Base-by-base conservation (phyloP, 2,888 invertebrate species). In the Phortica magna region DNA sequence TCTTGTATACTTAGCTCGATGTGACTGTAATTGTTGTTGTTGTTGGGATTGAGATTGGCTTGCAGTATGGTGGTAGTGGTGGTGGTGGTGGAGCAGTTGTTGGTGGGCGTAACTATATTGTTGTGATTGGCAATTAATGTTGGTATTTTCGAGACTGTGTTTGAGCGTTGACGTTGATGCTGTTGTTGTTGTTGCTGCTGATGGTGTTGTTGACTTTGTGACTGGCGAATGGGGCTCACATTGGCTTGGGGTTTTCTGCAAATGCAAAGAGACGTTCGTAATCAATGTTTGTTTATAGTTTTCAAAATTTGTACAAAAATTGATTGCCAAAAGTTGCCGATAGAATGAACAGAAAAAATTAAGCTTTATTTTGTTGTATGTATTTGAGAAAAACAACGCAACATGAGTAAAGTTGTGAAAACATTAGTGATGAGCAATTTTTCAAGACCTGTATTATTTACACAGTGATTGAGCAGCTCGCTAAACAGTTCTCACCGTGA, bases 171-270 rank as follows among this genome's bases (percentile, higher is more conserved):
- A 78, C 92, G 90, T 82, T 82, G 83, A 73, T 76, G 81, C 74
- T 78, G 81, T 19, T 77, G 78, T 39, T 83, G 84, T 19, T 83
- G 83, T 75, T 84, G 86, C 68, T 82, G 88, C 75, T 80, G 88
- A 77, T 80, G 84, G 77, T 81, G 88, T 80, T 74, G 78, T 71
- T 71, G 70, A 71, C 31, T 82, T 81, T 83, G 83, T 75, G 83
- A 80, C 81, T 91, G 91, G 80, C 90, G 89, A 84, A 91, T 90
- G 83, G 92, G 92, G 84, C 91, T 92, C 86, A 90, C 90, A 89
- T 90, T 91, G 92, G 94, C 93, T 88, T 91, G 91, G 88, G 91
- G 91, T 94, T 94, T 94, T 93, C 94, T 94, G 92, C 53, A 93
- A 92, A 77, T 64, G 78, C 12, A 59, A 22, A 61, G 57, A 71